These are phyloP conservation scores for Loris lydekkerianus DNA, from an alignment of 2,797 vertebrate species.

Conservation along the genomic window DNA sequence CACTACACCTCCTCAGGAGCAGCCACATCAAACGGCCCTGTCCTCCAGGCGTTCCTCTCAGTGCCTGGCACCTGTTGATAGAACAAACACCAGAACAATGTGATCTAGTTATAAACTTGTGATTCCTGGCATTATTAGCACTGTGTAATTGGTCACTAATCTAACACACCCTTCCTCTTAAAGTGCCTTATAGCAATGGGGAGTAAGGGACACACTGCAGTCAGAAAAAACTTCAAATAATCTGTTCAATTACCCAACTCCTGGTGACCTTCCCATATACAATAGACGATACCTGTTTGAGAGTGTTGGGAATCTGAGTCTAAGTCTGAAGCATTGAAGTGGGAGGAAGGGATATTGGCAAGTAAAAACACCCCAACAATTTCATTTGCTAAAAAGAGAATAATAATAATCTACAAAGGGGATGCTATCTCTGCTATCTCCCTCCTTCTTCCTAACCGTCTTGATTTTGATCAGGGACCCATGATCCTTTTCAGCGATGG, in stretches of 20 bases:
- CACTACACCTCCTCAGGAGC: not conserved
- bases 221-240: not conserved
- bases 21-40: not conserved
- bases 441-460: not conserved
- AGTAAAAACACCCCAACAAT: not conserved
- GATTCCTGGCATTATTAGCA: not conserved
- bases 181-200: not conserved
- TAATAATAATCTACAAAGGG: not conserved
- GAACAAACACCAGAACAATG: not conserved
- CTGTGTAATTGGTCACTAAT: not conserved
- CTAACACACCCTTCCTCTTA: not conserved
- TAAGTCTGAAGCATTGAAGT: not conserved
- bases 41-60: not conserved
- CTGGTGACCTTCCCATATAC: not conserved
- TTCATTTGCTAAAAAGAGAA: not conserved
- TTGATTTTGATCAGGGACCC: not conserved
- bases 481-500: not conserved
- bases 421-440: not conserved
- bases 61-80: not conserved
- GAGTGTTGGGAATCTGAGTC: not conserved
- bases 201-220: not conserved
- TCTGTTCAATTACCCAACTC: not conserved
- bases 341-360: not conserved
- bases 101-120: not conserved
- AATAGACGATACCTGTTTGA: not conserved